Conservation (phyloP, 2,797 vertebrate species). For the Squalus acanthias region DNA sequence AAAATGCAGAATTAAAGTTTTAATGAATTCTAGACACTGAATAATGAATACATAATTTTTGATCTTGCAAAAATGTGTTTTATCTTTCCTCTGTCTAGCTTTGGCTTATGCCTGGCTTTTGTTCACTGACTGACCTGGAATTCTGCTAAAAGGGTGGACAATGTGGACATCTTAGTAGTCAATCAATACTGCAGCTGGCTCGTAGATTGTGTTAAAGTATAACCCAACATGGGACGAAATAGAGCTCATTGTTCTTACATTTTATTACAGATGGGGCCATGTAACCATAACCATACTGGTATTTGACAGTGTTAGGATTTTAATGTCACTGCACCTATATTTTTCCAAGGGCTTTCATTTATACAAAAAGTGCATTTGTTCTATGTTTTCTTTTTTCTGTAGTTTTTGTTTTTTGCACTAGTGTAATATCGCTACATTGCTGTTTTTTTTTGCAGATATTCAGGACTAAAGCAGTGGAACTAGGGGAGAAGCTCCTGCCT, state of each 20-base stretch:
- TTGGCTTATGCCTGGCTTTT: too few species aligned
- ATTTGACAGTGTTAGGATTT: neutral
- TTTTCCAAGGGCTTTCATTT: neutral
- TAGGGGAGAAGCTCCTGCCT: slow-evolving; percentile 89
- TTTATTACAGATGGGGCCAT: neutral
- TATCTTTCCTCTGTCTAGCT: neutral
- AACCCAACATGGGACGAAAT: neutral
- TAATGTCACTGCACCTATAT: neutral
- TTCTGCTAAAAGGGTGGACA: neutral
- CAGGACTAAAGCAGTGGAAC: slow-evolving; percentile 85
- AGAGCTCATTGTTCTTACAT: neutral
- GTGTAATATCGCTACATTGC: neutral
- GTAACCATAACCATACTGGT: neutral
- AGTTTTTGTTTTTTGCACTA: neutral
- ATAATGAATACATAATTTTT: neutral
- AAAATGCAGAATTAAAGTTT: neutral
- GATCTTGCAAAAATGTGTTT: neutral
- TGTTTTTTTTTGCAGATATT: slow-evolving; percentile 69
- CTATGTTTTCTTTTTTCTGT: neutral
- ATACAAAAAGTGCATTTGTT: neutral
- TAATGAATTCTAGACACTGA: neutral
- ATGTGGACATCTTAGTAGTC: neutral
- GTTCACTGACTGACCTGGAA: neutral
- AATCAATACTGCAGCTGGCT: neutral
- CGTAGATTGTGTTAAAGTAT: neutral